Conservation (phyloP, 1,140 invertebrate species). For the Megalopta genalis region DNA sequence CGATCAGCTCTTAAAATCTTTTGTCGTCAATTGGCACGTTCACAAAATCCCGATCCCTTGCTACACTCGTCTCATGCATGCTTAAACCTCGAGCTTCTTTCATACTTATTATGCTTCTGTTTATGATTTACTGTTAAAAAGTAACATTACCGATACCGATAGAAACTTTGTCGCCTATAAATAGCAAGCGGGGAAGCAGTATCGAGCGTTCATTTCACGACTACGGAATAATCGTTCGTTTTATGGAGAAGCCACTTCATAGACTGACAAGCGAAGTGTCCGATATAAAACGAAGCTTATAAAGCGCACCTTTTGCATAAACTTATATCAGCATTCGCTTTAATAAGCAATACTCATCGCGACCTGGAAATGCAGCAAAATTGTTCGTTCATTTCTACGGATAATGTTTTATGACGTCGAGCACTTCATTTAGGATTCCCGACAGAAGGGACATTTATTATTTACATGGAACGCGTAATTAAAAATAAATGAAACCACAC, state of each 20-base stretch:
- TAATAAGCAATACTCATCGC: not conserved
- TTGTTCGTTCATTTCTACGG: not conserved
- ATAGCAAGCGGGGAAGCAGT: not conserved
- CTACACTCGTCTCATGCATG: not conserved
- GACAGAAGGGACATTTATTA: not conserved
- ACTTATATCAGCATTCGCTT: not conserved
- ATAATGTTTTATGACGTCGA: not conserved
- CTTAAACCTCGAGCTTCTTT: not conserved
- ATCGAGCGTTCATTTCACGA: not conserved
- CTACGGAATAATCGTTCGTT: constrained; percentile 15
- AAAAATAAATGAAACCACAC: not conserved
- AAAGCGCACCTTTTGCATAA: constrained; percentile 1
- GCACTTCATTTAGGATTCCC: not conserved
- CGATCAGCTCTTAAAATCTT: too few relatives aligned
- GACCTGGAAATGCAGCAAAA: not conserved
- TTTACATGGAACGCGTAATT: not conserved
- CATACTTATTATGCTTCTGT: not conserved
- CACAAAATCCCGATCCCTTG: not conserved
- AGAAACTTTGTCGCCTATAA: not conserved
- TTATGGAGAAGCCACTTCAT: not conserved
- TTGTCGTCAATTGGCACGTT: not conserved
- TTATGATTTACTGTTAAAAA: not conserved
- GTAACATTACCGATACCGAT: not conserved
- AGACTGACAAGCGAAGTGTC: not conserved
- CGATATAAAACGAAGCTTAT: not conserved